phyloP scores from a whole-genome alignment of 2,113 vertebrate species.

The Tiliqua scincoides region DNA sequence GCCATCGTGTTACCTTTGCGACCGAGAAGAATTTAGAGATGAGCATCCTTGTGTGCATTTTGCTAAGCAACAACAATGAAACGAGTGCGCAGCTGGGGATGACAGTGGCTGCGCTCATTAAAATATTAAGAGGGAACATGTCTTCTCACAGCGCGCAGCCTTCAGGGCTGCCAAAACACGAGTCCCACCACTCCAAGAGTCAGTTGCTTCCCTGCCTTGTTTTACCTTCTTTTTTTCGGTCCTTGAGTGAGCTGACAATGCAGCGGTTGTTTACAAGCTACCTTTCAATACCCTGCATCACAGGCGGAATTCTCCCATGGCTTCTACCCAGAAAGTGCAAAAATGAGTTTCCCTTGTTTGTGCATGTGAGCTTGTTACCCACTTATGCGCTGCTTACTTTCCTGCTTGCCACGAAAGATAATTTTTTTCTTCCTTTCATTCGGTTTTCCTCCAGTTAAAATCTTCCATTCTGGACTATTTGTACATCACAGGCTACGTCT shows the following conservation, averaged over 20 bases:
- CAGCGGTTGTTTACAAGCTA: constrained; percentile 12
- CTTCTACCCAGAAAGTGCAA: constrained; percentile 14
- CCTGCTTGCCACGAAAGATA: neutral
- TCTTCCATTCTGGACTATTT: neutral
- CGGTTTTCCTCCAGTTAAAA: neutral
- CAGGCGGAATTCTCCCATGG: constrained; percentile 16
- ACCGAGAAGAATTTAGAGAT: constrained; percentile 60
- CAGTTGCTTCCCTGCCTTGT: constrained; percentile 45
- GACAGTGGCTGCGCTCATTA: constrained; percentile 69
- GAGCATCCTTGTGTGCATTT: constrained; percentile 55
- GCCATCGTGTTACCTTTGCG: constrained; percentile 48
- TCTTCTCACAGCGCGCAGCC: constrained; percentile 50
- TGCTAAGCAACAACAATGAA: constrained; percentile 71
- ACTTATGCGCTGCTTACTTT: constrained; percentile 1
- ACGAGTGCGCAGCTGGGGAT: constrained; percentile 58
- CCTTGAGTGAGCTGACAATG: constrained; percentile 24
- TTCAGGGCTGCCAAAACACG: constrained; percentile 62
- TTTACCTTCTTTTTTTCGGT: constrained; percentile 8
- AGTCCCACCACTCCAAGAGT: constrained; percentile 35
- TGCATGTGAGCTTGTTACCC: neutral
- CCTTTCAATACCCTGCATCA: neutral
- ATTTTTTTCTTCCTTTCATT: neutral
- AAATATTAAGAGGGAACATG: constrained; percentile 71
- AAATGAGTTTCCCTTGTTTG: neutral
- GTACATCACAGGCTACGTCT: neutral